These are phyloP conservation scores for Athrips mouffetella DNA, from an alignment of 2,888 invertebrate genomes.

Conservation along the genomic window DNA sequence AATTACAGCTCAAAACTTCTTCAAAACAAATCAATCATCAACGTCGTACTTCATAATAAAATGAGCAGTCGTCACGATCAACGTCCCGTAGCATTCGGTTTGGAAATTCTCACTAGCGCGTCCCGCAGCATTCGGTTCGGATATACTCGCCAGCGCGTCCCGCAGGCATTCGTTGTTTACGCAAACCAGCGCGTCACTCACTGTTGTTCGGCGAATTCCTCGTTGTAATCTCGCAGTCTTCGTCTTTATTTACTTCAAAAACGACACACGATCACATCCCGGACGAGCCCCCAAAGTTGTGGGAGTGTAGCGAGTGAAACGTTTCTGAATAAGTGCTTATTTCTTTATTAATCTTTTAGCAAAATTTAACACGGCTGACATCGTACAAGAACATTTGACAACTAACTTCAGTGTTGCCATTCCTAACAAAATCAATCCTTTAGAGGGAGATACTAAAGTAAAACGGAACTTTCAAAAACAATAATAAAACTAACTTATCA, in stretches of 20 bases:
- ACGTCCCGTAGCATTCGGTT: background rate
- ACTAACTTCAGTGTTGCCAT: too few species aligned
- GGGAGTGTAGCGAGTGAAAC: too few species aligned
- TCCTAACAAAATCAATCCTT: too few species aligned
- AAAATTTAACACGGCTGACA: too few species aligned
- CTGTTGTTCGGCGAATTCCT: background rate
- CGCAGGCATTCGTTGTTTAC: background rate
- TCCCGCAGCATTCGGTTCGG: background rate
- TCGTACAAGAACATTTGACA: too few species aligned
- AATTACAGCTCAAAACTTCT: background rate
- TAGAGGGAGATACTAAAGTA: too few species aligned
- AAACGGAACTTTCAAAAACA: too few species aligned
- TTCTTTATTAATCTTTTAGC: too few species aligned
- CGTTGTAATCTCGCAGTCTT: background rate
- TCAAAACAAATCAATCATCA: background rate
- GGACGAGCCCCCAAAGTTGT: constrained; percentile 10
- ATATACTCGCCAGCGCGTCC: background rate
- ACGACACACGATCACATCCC: background rate
- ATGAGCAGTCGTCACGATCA: background rate
- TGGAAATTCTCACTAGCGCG: background rate
- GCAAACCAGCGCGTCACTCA: background rate
- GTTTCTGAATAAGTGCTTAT: too few species aligned
- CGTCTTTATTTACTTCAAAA: background rate
- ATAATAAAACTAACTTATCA: too few species aligned
- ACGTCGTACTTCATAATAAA: background rate